phyloP scores from a whole-genome alignment of 2,888 invertebrate species.

The Amblyteles armatorius region DNA sequence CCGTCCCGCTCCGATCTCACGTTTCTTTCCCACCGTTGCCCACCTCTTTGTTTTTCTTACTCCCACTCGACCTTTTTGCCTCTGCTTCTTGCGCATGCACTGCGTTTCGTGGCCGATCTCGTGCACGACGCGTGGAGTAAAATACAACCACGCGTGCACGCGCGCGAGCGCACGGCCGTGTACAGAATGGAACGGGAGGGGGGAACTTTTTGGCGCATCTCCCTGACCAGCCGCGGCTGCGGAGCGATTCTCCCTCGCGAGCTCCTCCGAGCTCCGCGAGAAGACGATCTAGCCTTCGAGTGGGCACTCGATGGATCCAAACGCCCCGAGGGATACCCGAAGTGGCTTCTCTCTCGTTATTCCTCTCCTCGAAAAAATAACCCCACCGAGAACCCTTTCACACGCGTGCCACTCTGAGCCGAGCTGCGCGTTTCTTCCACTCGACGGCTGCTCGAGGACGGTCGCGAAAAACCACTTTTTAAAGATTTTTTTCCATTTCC shows the following conservation, averaged over 20 bases:
- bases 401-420: conserved; percentile 65
- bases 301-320: conserved; percentile 6
- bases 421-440: conserved; percentile 42
- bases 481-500: no score
- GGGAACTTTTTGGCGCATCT: conserved; percentile 6
- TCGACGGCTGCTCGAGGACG: conserved; percentile 20
- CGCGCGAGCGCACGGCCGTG: conserved; percentile 3
- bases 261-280: not conserved
- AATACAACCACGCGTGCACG: conserved; percentile 40
- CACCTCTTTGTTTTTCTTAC: conserved; percentile 30
- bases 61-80: conserved; percentile 17
- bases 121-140: conserved; percentile 50
- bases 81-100: not conserved
- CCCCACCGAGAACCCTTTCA: conserved; percentile 53
- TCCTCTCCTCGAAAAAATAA: conserved; percentile 34
- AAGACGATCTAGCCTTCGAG: conserved; percentile 22
- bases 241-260: conserved; percentile 6
- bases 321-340: conserved; percentile 17
- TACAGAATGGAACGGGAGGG: conserved; percentile 22
- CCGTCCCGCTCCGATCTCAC: conserved; percentile 34
- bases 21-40: conserved; percentile 43
- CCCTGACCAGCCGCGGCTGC: conserved; percentile 13
- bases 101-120: conserved; percentile 32
- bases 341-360: conserved; percentile 22
- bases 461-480: not conserved